phyloP scores from a whole-genome alignment of 2,113 vertebrate genomes.

The Etheostoma cragini region DNA sequence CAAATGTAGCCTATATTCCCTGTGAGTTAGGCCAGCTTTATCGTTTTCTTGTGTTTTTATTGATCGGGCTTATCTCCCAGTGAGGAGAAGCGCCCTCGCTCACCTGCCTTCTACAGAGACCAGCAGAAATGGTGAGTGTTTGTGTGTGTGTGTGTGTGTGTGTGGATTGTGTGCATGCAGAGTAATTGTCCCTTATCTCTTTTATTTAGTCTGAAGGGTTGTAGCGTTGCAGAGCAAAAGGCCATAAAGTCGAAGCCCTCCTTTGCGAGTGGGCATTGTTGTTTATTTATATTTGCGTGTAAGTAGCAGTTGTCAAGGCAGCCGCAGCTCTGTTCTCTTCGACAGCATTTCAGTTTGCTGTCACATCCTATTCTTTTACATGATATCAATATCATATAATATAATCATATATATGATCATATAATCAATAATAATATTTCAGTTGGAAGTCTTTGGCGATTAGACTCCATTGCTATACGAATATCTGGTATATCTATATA shows the following conservation, averaged over 20 bases:
- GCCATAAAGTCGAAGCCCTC: conserved; percentile 57
- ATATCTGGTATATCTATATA: no score
- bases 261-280: conserved; percentile 66
- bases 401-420: no score
- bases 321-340: conserved; percentile 30
- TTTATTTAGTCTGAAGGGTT: conserved; percentile 67
- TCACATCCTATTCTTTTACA: conserved; percentile 43
- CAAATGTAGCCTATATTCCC: conserved; percentile 9
- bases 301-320: conserved; percentile 24
- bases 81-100: conserved; percentile 36
- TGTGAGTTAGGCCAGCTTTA: conserved; percentile 32
- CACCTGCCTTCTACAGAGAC: conserved; percentile 46
- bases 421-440: no score
- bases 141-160: conserved; percentile 15
- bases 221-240: conserved; percentile 65
- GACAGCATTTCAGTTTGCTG: conserved; percentile 33
- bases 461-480: no score
- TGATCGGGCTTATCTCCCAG: conserved; percentile 52
- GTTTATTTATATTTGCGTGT: conserved; percentile 61
- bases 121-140: conserved; percentile 13
- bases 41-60: conserved; percentile 59
- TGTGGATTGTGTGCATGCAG: conserved; percentile 4
- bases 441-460: no score
- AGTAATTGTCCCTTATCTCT: conserved; percentile 42
- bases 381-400: conserved; percentile 28